phyloP scores from a whole-genome alignment of 2,113 vertebrate species.

The Panurus biarmicus region DNA sequence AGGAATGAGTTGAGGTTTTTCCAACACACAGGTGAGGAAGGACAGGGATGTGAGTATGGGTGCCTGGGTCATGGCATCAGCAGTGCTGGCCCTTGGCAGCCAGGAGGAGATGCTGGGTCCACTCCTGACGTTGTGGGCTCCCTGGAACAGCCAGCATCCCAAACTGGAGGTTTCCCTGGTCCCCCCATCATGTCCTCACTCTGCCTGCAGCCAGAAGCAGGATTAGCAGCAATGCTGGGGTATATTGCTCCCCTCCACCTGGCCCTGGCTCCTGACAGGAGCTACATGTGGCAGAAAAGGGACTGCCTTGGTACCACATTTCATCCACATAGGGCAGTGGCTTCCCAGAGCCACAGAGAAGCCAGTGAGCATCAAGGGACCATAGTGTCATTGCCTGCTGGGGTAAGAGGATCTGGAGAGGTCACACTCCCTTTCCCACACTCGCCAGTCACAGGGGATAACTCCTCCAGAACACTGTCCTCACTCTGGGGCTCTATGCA shows the following conservation, averaged over 20 bases:
- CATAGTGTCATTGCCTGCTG: not conserved
- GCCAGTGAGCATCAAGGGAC: not conserved
- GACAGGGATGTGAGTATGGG: not conserved
- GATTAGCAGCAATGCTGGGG: not conserved
- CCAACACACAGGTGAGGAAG: not conserved
- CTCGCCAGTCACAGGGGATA: not conserved
- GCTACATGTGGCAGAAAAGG: not conserved
- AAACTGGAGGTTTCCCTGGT: not conserved
- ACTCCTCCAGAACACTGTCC: not conserved
- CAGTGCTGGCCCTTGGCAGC: not conserved
- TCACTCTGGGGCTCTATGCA: not conserved
- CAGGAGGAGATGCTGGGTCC: not conserved
- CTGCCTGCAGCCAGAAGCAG: not conserved
- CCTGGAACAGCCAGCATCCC: not conserved
- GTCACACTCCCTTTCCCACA: not conserved
- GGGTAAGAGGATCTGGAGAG: not conserved
- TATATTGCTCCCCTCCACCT: not conserved
- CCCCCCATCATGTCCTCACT: accelerated
- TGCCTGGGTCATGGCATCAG: not conserved
- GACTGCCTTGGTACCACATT: not conserved
- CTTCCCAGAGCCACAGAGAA: not conserved
- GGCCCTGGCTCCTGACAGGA: not conserved
- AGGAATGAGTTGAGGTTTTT: not conserved
- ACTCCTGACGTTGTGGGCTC: not conserved
- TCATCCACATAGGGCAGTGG: accelerated